Percentiles rank a stretch among this genome's conserved stretches.
Conservation (phyloP, 2,888 invertebrate genomes). For the Scaptomyza polygonia region DNA sequence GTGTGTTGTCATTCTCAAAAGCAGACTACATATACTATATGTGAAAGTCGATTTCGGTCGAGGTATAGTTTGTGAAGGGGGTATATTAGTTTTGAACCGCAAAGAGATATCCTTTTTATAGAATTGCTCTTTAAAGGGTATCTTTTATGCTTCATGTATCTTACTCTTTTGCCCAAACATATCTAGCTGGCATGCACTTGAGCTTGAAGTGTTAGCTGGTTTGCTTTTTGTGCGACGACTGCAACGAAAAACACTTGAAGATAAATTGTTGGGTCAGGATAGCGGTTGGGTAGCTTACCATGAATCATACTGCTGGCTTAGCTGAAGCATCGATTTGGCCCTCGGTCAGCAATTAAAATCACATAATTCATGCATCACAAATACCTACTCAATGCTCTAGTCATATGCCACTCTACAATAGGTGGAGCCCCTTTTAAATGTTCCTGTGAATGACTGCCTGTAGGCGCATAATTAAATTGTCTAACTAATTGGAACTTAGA, state of each 20-base stretch:
- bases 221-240: slow-evolving; percentile 22
- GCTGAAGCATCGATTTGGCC: slow-evolving; percentile 35
- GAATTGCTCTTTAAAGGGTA: not conserved
- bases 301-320: slow-evolving; percentile 46
- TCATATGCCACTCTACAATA: not conserved
- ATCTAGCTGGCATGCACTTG: slow-evolving; percentile 17
- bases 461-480: slow-evolving; percentile 57
- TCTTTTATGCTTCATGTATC: not conserved
- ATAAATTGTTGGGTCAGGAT: slow-evolving; percentile 63
- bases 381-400: slow-evolving; percentile 6
- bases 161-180: not conserved
- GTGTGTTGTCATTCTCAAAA: slow-evolving; percentile 31
- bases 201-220: slow-evolving; percentile 38
- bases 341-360: slow-evolving; percentile 69
- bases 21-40: slow-evolving; percentile 16
- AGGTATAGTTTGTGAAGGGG: not conserved
- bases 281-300: slow-evolving; percentile 35
- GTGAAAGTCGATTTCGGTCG: slow-evolving; percentile 1
- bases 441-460: slow-evolving; percentile 9
- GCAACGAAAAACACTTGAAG: slow-evolving; percentile 52
- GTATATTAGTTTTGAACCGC: slow-evolving; percentile 10
- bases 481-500: slow-evolving; percentile 47
- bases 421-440: slow-evolving; percentile 7
- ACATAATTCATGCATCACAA: slow-evolving; percentile 65
- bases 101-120: not conserved